Evolutionary conservation across 2,888 invertebrate genomes (phyloP), one percentile per base, ranked within the genome.

Genomic region (Agriopis marginaria): DNA sequence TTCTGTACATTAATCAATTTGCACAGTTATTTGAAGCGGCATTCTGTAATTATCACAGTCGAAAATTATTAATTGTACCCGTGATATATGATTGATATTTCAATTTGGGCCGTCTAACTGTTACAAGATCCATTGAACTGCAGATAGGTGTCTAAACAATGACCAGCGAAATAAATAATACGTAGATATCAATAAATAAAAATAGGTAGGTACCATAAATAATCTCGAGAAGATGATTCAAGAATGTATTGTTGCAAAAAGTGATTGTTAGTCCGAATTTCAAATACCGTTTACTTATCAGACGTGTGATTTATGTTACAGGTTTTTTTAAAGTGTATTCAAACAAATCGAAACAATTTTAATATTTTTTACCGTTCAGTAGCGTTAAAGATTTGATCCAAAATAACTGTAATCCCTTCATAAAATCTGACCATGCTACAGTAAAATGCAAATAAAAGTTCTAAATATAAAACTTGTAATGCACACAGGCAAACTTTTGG

Each of bases 21-120:
- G 63, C 68, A 74, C 72, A 63, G 75, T 75, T 75, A 71, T 42
- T 45, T 60, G 23, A 54, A 72, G 51, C 63, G 62, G 47, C 50
- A 45, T 51, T 69, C 63, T 64, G 54, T 78, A 69, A 74, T 73
- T 68, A 70, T 70, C 58, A 40, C 42, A 59, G 67, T 67, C 54
- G 76, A 78, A 79, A 70, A 78, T 78, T 75, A 80, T 81, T 77
- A 71, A 76, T 76, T 76, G 78, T 61, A 58, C 64, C 75, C 71
- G 75, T 61, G 64, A 76, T 60, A 59, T 69, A 77, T 82, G 83
- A 85, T 82, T 84, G 83, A 83, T 84, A 79, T 77, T 73, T 78
- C 77, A 73, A 79, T 82, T 79, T 75, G 66, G 77, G 77, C 70
- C 77, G 70, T 44, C 68, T 81, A 82, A 84, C 86, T 80, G 86